A percentile compares a stretch with the other conserved stretches of the same genome.
These are phyloP conservation scores for Sycophaga agraensis DNA, from an alignment of 1,140 invertebrate genomes.

Conservation along the genomic window DNA sequence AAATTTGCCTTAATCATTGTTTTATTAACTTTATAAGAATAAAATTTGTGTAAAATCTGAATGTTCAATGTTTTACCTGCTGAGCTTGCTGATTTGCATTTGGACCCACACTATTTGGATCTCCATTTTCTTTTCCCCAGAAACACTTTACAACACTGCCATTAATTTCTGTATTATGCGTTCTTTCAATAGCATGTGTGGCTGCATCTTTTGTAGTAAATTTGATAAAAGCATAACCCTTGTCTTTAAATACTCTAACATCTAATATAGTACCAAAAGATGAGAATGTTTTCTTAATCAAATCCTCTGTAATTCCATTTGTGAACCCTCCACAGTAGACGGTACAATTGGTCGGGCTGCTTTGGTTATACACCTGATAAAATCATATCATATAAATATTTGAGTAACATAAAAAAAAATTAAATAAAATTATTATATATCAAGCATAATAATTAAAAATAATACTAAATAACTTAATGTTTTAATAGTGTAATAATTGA, in stretches of 20 bases:
- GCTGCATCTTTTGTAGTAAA: slow-evolving; percentile 97
- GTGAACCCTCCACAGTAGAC: slow-evolving; percentile 98
- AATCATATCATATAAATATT: slow-evolving; percentile 14
- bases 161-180: slow-evolving; percentile 95
- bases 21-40: too few relatives aligned
- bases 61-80: slow-evolving; percentile 44
- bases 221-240: slow-evolving; percentile 99
- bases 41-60: background rate
- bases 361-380: slow-evolving; percentile 88
- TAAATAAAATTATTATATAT: too few relatives aligned
- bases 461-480: background rate
- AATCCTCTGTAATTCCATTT: slow-evolving; percentile 90
- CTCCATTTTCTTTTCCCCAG: slow-evolving; percentile 95
- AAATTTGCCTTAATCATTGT: too few relatives aligned
- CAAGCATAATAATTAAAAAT: slow-evolving; percentile 6
- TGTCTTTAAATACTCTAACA: slow-evolving; percentile 97
- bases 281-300: slow-evolving; percentile 94
- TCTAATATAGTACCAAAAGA: slow-evolving; percentile 95
- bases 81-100: slow-evolving; percentile 61
- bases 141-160: slow-evolving; percentile 97
- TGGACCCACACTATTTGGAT: slow-evolving; percentile 67
- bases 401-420: background rate
- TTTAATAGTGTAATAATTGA: too few relatives aligned
- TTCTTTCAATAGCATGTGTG: slow-evolving; percentile 93
- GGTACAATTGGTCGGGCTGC: slow-evolving; percentile 97